Percentiles rank a stretch among this genome's conserved stretches.
Conservation (phyloP, 2,113 vertebrate species). For the Hypocryptadius cinnamomeus region DNA sequence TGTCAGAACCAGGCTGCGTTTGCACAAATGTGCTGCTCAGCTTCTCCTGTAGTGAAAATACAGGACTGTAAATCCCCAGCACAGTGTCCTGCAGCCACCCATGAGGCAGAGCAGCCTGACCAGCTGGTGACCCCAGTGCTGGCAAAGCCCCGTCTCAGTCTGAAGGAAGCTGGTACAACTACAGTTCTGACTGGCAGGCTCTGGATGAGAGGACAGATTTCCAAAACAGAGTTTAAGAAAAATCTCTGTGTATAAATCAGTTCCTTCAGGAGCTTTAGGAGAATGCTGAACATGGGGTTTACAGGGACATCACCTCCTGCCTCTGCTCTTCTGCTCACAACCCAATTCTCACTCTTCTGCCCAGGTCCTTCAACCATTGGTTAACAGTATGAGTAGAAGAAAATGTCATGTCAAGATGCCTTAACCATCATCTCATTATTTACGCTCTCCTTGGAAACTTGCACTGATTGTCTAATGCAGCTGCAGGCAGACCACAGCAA, state of each 20-base stretch:
- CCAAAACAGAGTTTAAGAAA: neutral
- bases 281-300: neutral
- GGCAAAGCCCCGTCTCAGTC: neutral
- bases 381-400: neutral
- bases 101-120: neutral
- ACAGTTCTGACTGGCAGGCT: neutral
- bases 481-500: neutral
- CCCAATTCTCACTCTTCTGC: neutral
- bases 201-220: neutral
- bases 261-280: neutral
- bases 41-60: neutral
- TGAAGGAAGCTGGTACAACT: neutral
- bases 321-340: neutral
- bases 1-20: neutral
- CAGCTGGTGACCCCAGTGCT: accelerated
- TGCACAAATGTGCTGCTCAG: accelerated
- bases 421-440: neutral
- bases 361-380: neutral
- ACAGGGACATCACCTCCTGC: neutral
- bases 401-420: neutral
- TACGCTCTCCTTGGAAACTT: neutral
- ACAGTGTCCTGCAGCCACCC: neutral
- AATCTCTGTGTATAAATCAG: neutral
- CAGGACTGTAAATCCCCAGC: neutral
- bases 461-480: neutral